Base-by-base conservation (phyloP, 1,140 invertebrate species). In the Drosophila lowei region DNA sequence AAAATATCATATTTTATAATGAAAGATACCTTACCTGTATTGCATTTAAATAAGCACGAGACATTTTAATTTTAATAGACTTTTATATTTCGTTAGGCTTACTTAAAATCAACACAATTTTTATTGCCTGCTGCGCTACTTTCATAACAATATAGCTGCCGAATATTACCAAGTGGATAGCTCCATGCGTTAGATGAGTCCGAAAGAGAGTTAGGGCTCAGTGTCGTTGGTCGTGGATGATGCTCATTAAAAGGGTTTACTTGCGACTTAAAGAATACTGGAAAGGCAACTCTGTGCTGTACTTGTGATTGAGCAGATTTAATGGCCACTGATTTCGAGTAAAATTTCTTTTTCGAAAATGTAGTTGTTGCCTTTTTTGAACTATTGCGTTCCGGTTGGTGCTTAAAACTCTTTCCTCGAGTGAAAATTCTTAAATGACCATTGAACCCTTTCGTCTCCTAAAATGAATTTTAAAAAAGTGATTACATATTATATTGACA, bases 211-310 rank as follows among this genome's bases (percentile, higher is more conserved):
- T 54, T 75, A 21, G 79, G 71, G 21, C 50, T 84, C 1, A 44
- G 13, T 6, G 46, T 44, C 13, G 61, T 30, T 41, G 68, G 65
- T 15, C 48, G 61, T 18, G 67, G 42, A 13, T 73, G 74, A 28
- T 71, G 79, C 9, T 77, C 75, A 23, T 80, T 58, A 38, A 83
- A 55, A 6, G 70, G 50, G 8, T 60, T 70, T 9, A 84, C 28
- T 46, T 83, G 79, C 1, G 79, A 72, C 16, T 79, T 83, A 0
- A 83, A 46, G 63, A 83, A 79, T 18, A 83, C 79, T 34, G 79
- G 79, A 57, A 83, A 84, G 0, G 64, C 63, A 6, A 81, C 75
- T n/a, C 73, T 47, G 21, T 81, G 78, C 21, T 81, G 79, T 28
- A 81, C 62, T 41, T 81, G 79, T 43, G 81, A 13, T 52, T 74